Percentiles rank a stretch among this genome's conserved stretches.
Conservation (phyloP, 1,140 invertebrate species). For the Drosophila auraria region DNA sequence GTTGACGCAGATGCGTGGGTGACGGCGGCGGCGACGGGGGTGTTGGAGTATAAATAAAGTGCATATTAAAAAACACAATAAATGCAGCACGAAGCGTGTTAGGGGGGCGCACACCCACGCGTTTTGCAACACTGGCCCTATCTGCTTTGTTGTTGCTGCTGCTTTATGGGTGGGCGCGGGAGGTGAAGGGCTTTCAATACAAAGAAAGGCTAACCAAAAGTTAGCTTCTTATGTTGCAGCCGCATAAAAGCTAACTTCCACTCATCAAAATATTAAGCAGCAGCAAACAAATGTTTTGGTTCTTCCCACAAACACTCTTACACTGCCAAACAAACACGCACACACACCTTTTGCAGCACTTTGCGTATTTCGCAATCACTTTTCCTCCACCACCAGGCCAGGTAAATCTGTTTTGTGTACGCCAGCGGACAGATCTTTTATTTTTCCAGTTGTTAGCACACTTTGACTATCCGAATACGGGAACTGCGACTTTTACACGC, state of each 20-base stretch:
- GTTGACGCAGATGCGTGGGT: conserved; percentile 33
- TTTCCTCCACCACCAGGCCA: conserved; percentile 33
- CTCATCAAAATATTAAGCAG: neutral
- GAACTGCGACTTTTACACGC: conserved; percentile 35
- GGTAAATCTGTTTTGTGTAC: conserved; percentile 13
- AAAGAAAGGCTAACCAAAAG: conserved; percentile 38
- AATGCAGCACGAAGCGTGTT: conserved; percentile 34
- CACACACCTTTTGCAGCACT: conserved; percentile 28
- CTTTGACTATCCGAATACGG: conserved; percentile 5
- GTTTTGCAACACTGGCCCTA: conserved; percentile 62
- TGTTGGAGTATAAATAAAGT: conserved; percentile 52
- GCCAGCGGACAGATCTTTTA: conserved; percentile 1
- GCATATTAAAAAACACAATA: conserved; percentile 61
- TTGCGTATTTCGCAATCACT: conserved; percentile 75
- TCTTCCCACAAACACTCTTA: neutral
- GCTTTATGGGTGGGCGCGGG: neutral
- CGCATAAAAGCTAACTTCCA: neutral
- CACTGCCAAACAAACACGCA: conserved; percentile 2
- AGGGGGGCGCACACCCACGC: conserved; percentile 7
- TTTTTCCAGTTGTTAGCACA: conserved; percentile 6
- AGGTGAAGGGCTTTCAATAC: conserved; percentile 9
- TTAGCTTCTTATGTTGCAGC: neutral
- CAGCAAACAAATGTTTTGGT: conserved; percentile 30
- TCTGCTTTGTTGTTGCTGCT: conserved; percentile 59
- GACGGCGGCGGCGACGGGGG: conserved; percentile 18